These are phyloP conservation scores for Salvelinus namaycush DNA, from an alignment of 2,113 vertebrate genomes.

Conservation along the genomic window DNA sequence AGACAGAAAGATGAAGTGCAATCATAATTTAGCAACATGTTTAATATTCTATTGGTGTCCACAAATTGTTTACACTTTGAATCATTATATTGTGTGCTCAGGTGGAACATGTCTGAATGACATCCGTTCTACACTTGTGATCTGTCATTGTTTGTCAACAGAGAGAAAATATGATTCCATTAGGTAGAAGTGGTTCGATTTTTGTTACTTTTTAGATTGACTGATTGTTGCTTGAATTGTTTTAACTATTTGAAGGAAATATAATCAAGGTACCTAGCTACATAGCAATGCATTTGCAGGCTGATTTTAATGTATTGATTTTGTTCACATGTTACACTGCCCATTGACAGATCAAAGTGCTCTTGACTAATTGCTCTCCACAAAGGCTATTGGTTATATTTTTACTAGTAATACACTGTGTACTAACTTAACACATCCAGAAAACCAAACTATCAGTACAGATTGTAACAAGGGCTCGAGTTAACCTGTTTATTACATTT, in stretches of 20 bases:
- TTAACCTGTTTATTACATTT: not conserved
- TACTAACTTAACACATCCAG: not conserved
- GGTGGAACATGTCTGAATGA: slow-evolving; percentile 19
- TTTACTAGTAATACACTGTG: slow-evolving; percentile 2
- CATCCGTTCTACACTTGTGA: not conserved
- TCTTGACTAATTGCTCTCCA: not conserved
- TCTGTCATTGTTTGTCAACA: not conserved
- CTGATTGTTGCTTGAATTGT: slow-evolving; percentile 17
- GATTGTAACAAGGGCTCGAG: not conserved
- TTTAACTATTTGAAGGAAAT: not conserved
- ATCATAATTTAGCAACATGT: slow-evolving; percentile 35
- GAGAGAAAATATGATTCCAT: slow-evolving; percentile 11
- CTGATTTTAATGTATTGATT: slow-evolving; percentile 26
- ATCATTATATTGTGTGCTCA: slow-evolving; percentile 12
- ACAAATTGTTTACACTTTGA: slow-evolving; percentile 54
- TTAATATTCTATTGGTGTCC: slow-evolving; percentile 36
- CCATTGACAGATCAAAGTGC: slow-evolving; percentile 13
- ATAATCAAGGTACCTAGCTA: slow-evolving; percentile 19
- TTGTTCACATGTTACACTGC: slow-evolving; percentile 17
- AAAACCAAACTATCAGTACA: not conserved
- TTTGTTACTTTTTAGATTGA: slow-evolving; percentile 17
- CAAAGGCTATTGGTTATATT: not conserved
- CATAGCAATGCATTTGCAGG: slow-evolving; percentile 8
- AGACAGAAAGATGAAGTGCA: slow-evolving; percentile 47
- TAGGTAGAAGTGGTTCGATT: not conserved